phyloP scores from a whole-genome alignment of 1,140 invertebrate genomes.

The Mercenaria mercenaria region DNA sequence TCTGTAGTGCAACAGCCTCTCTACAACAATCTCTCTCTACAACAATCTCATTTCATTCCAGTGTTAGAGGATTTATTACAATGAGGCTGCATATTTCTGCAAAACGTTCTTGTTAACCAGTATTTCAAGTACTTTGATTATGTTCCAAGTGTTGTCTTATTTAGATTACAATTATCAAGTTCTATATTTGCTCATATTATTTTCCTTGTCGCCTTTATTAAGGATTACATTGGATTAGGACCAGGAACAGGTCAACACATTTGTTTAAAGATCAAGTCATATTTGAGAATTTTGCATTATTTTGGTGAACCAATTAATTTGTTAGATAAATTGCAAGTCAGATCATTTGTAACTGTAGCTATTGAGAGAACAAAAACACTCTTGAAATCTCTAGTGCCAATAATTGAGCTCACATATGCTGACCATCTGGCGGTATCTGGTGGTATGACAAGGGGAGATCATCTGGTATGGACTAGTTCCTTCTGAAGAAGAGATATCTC shows the following conservation, averaged over 20 bases:
- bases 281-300: not conserved
- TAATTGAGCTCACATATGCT: conserved; percentile 27
- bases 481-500: too few relatives aligned
- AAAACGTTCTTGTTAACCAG: too few relatives aligned
- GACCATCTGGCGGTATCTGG: conserved; percentile 29
- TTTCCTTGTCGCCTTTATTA: not conserved
- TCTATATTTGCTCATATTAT: not conserved
- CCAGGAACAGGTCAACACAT: conserved; percentile 1
- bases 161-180: not conserved
- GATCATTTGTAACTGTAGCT: conserved; percentile 27
- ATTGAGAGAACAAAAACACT: conserved; percentile 47
- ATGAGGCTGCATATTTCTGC: too few relatives aligned
- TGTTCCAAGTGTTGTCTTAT: not conserved
- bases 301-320: conserved; percentile 8
- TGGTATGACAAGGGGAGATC: not conserved
- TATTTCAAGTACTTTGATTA: not conserved
- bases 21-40: too few relatives aligned
- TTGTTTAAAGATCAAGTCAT: conserved; percentile 20
- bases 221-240: not conserved
- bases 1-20: too few relatives aligned
- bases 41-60: too few relatives aligned
- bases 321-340: not conserved
- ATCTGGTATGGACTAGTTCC: too few relatives aligned
- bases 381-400: conserved; percentile 35
- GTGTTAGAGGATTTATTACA: too few relatives aligned